phyloP scores from a whole-genome alignment of 2,113 vertebrate species.

The Cebidichthys violaceus region DNA sequence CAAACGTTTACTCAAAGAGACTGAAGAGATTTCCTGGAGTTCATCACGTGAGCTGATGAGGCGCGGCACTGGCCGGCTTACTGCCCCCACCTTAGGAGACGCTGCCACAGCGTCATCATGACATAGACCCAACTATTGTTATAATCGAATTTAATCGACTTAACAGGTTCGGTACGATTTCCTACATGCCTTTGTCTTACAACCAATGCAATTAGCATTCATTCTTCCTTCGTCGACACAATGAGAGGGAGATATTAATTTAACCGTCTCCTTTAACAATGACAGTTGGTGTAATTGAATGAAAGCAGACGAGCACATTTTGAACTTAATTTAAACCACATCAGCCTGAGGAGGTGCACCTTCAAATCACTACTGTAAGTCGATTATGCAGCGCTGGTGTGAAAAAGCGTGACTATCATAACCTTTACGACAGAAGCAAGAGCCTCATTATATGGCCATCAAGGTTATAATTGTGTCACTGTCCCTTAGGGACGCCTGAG shows the following conservation, averaged over 20 bases:
- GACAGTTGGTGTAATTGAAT: conserved; percentile 35
- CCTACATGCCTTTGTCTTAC: conserved; percentile 2
- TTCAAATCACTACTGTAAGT: conserved; percentile 19
- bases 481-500: conserved; percentile 16
- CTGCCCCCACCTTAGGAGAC: background rate
- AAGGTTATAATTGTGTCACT: conserved; percentile 24
- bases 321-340: conserved; percentile 52
- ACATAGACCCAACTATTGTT: background rate
- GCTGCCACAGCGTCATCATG: background rate
- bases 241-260: conserved; percentile 33
- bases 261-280: background rate
- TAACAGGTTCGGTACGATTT: too few species aligned
- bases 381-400: conserved; percentile 27
- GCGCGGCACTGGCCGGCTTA: too few species aligned
- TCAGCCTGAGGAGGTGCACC: conserved; percentile 22
- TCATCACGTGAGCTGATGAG: background rate
- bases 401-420: conserved; percentile 8
- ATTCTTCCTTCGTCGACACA: conserved; percentile 4
- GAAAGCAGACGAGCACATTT: conserved; percentile 32
- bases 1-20: background rate
- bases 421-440: conserved; percentile 35
- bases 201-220: conserved; percentile 9
- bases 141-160: too few species aligned
- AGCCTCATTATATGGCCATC: conserved; percentile 39
- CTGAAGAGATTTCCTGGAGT: background rate